phyloP scores from a whole-genome alignment of 2,797 vertebrate species.

The Setipinna tenuifilis region DNA sequence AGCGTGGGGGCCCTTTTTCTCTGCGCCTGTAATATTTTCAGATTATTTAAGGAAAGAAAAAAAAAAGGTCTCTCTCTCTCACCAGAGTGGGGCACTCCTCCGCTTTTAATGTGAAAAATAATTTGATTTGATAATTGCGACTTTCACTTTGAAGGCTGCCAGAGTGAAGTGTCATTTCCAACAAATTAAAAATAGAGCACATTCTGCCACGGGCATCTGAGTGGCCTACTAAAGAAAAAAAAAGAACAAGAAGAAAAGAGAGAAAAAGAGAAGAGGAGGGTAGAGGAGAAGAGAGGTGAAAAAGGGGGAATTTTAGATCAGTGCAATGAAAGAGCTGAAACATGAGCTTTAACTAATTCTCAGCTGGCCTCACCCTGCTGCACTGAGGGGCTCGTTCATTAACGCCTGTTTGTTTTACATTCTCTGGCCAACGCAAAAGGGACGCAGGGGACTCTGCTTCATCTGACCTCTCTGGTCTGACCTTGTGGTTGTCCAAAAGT shows the following conservation, averaged over 20 bases:
- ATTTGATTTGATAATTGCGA: conserved; percentile 53
- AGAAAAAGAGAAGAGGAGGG: conserved; percentile 51
- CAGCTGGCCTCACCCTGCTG: conserved; percentile 39
- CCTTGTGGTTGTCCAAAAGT: neutral
- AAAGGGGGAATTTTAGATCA: conserved; percentile 58
- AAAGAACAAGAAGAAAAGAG: conserved; percentile 24
- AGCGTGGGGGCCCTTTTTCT: conserved; percentile 6
- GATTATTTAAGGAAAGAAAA: conserved; percentile 15
- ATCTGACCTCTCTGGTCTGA: neutral
- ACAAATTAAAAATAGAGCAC: conserved; percentile 54
- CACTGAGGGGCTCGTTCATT: neutral
- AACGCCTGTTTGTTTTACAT: neutral
- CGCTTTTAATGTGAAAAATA: conserved; percentile 36
- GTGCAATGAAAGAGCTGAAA: conserved; percentile 42
- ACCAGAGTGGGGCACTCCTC: conserved; percentile 8
- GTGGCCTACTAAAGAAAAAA: conserved; percentile 48
- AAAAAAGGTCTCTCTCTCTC: neutral
- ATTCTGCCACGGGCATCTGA: conserved; percentile 55
- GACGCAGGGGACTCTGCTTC: neutral
- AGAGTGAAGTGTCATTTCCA: conserved; percentile 53
- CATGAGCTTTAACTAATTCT: conserved; percentile 48
- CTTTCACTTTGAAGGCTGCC: conserved; percentile 48
- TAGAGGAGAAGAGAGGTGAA: conserved; percentile 47
- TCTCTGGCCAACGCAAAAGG: neutral
- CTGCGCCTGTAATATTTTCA: conserved; percentile 7